A percentile compares a stretch with the other conserved stretches of the same genome.
Evolutionary conservation across 2,113 vertebrate species (phyloP).

Genomic region (Menidia beryllina): DNA sequence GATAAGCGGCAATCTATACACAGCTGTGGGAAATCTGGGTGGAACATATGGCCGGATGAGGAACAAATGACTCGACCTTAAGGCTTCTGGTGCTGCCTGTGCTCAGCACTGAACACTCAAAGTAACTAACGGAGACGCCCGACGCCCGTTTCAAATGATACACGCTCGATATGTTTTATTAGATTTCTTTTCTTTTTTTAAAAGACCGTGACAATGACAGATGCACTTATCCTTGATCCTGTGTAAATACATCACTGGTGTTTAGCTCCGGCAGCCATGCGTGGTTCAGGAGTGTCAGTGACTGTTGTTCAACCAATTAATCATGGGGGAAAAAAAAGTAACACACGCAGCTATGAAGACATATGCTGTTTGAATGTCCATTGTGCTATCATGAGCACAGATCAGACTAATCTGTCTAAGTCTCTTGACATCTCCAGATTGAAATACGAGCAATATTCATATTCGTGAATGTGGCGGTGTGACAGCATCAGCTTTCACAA

Average conservation of each 20-base stretch:
- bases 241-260: neutral
- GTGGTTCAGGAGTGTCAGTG: neutral
- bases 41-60: neutral
- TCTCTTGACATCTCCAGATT: neutral
- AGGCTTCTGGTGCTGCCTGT: neutral
- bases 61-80: neutral
- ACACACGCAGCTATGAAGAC: neutral
- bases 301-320: slow-evolving; percentile 7
- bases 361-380: neutral
- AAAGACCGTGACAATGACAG: slow-evolving; percentile 4
- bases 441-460: neutral
- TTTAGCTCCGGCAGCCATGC: slow-evolving; percentile 15
- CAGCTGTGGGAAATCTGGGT: slow-evolving; percentile 3
- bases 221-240: slow-evolving; percentile 4
- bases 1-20: slow-evolving; percentile 30
- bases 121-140: neutral
- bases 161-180: too few species aligned
- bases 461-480: neutral
- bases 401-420: slow-evolving; percentile 15
- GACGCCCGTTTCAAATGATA: neutral
- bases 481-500: neutral
- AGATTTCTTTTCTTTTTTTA: too few species aligned
- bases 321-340: neutral
- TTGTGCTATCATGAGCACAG: neutral
- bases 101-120: neutral